These are phyloP conservation scores for Crotalus helleri DNA, from an alignment of 2,113 vertebrate genomes.

Conservation along the genomic window DNA sequence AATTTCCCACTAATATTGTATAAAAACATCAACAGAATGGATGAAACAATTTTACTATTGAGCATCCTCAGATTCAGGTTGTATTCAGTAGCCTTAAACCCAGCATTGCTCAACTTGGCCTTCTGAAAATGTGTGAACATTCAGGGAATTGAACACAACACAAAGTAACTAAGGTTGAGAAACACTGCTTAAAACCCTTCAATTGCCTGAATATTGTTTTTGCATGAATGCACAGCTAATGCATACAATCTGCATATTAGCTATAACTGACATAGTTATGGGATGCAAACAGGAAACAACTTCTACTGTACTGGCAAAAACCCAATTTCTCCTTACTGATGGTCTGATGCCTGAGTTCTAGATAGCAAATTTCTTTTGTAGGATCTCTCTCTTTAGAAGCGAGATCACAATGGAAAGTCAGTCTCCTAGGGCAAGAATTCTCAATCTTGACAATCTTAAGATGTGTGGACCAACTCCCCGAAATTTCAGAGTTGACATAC, in stretches of 20 bases:
- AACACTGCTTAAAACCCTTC: background rate
- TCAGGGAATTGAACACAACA: background rate
- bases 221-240: background rate
- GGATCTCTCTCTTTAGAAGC: background rate
- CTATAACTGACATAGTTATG: background rate
- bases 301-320: background rate
- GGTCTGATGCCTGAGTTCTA: background rate
- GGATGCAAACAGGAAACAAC: background rate
- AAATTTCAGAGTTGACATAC: background rate
- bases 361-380: background rate
- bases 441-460: background rate
- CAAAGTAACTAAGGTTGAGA: background rate
- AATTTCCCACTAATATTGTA: background rate
- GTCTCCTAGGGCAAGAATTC: background rate
- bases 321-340: background rate
- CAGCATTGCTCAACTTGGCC: background rate
- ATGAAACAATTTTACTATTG: background rate
- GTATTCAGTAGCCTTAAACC: too few relatives aligned
- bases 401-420: background rate
- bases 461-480: background rate
- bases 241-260: background rate
- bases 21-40: background rate
- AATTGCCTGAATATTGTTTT: background rate
- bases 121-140: background rate
- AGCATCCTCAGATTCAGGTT: background rate